Evolutionary conservation across 2,113 vertebrate genomes (phyloP).

Genomic region (Pollachius pollachius): DNA sequence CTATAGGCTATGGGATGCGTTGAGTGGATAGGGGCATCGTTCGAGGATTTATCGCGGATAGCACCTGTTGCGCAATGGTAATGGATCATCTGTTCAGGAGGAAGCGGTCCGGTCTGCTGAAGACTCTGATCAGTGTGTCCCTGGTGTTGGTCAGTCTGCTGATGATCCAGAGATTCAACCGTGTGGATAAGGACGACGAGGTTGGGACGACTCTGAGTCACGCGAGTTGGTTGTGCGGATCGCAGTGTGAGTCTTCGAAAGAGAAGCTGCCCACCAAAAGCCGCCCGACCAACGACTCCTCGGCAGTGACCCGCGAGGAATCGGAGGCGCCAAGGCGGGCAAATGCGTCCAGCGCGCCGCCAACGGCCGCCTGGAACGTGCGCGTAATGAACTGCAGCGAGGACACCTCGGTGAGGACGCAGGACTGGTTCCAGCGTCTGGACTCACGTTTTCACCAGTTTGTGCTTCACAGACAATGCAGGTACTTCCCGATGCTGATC

Average conservation of each 20-base stretch:
- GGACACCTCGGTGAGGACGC: slow-evolving; percentile 48
- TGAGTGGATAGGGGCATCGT: no score
- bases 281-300: slow-evolving; percentile 7
- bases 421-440: slow-evolving; percentile 70
- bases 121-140: slow-evolving; percentile 71
- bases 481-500: slow-evolving; percentile 78
- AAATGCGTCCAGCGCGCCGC: slow-evolving; percentile 27
- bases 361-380: slow-evolving; percentile 62
- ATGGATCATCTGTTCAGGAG: slow-evolving; percentile 73
- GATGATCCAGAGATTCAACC: slow-evolving; percentile 74
- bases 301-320: not conserved
- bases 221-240: slow-evolving; percentile 45
- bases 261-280: slow-evolving; percentile 21
- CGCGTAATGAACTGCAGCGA: slow-evolving; percentile 67
- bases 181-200: slow-evolving; percentile 62
- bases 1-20: no score
- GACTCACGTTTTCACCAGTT: slow-evolving; percentile 76
- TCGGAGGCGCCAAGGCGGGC: slow-evolving; percentile 15
- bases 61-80: slow-evolving; percentile 8
- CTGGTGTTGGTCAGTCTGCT: slow-evolving; percentile 72
- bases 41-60: no score
- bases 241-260: slow-evolving; percentile 48
- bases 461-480: slow-evolving; percentile 75
- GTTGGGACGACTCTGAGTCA: slow-evolving; percentile 18
- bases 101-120: slow-evolving; percentile 66